Evolutionary conservation across 1,140 invertebrate genomes (phyloP).

Genomic region (Prorops nasuta): DNA sequence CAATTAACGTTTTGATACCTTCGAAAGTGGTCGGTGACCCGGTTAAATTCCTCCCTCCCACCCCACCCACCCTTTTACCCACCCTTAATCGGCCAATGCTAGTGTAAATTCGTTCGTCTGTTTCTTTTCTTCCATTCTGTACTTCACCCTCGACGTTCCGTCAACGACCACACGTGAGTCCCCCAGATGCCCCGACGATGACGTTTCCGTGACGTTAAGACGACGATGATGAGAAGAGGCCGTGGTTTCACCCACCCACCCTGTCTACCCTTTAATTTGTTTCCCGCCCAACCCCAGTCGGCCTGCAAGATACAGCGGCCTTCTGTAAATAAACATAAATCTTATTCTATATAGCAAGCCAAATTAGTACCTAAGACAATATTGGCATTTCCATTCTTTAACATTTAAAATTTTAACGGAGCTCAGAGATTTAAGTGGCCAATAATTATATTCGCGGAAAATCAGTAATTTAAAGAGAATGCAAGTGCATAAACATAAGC

Average conservation of each 20-base stretch:
- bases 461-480: no score
- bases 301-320: conserved; percentile 51
- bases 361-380: no score
- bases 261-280: conserved; percentile 53
- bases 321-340: conserved; percentile 42
- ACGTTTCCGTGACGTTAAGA: no score
- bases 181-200: conserved; percentile 16
- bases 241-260: conserved; percentile 62
- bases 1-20: background rate
- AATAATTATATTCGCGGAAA: no score
- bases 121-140: conserved; percentile 17
- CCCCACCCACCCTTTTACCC: conserved; percentile 43
- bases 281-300: conserved; percentile 56
- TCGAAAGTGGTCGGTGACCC: conserved; percentile 31
- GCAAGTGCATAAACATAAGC: no score
- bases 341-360: no score
- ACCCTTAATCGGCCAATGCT: conserved; percentile 38
- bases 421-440: no score
- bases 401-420: no score
- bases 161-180: conserved; percentile 16
- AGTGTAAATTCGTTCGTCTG: conserved; percentile 27
- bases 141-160: background rate
- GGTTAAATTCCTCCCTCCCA: conserved; percentile 37
- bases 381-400: no score
- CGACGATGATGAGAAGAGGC: conserved; percentile 56